Percentiles rank a stretch among this genome's conserved stretches.
phyloP scores from a whole-genome alignment of 2,797 vertebrate genomes.

The Hafferia zeledoni region DNA sequence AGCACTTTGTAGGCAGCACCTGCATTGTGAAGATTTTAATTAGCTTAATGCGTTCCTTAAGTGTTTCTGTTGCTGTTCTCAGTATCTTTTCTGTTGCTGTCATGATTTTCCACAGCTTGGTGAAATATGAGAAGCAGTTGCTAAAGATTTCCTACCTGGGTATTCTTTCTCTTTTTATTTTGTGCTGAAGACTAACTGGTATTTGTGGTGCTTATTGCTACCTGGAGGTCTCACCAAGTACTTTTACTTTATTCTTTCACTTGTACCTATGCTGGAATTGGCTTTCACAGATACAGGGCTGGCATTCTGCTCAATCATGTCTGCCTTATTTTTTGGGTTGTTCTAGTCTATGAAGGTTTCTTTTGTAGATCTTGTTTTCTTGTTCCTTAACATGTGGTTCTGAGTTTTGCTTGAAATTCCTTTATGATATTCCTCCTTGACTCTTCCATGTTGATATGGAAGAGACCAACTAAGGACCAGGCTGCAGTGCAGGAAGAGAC shows the following conservation, averaged over 20 bases:
- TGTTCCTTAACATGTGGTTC: neutral
- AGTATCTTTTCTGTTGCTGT: neutral
- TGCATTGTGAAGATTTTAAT: neutral
- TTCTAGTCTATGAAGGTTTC: neutral
- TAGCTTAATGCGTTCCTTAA: neutral
- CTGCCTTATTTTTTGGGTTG: neutral
- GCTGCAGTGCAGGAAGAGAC: no score
- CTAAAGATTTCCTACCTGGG: neutral
- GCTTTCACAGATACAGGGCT: neutral
- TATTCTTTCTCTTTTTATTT: neutral
- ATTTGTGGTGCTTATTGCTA: neutral
- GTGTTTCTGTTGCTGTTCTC: neutral
- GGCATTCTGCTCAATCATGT: neutral
- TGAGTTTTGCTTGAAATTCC: neutral
- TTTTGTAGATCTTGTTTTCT: neutral
- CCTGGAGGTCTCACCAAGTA: neutral
- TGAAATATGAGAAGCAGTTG: neutral
- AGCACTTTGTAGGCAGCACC: neutral
- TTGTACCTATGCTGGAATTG: neutral
- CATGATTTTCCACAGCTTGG: neutral
- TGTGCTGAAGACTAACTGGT: neutral
- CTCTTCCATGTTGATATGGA: accelerated
- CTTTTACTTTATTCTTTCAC: neutral
- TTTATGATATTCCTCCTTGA: neutral
- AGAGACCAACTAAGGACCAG: neutral